phyloP scores from a whole-genome alignment of 37 sponge, comb jelly and placozoan species.

The Bolinopsis microptera region DNA sequence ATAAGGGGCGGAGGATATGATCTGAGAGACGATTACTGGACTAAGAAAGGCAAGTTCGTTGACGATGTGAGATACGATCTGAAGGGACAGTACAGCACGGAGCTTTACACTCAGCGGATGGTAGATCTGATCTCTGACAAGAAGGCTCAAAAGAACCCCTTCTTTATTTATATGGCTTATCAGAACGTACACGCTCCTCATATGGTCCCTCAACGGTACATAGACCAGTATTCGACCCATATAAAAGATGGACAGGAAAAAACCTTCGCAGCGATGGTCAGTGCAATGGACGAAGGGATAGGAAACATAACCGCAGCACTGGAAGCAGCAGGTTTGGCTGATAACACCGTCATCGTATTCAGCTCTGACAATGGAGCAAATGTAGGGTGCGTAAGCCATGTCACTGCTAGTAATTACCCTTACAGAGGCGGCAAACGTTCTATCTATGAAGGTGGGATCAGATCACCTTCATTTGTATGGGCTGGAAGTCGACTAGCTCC shows the following conservation, averaged over 20 bases:
- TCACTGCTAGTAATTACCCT: not conserved
- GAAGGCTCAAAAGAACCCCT: not conserved
- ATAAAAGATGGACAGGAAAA: not conserved
- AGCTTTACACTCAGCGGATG: not conserved
- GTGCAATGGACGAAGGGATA: slow-evolving; percentile 45
- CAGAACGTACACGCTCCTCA: slow-evolving; percentile 35
- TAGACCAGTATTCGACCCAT: slow-evolving; percentile 11
- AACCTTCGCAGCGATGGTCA: slow-evolving; percentile 25
- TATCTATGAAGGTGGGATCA: slow-evolving; percentile 26
- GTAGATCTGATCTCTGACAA: not conserved
- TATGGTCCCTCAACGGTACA: slow-evolving; percentile 23
- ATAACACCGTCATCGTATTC: slow-evolving; percentile 61
- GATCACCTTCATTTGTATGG: not conserved
- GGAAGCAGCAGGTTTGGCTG: slow-evolving; percentile 13
- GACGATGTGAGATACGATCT: slow-evolving; percentile 21
- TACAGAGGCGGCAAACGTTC: slow-evolving; percentile 2
- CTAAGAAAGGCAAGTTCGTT: not conserved
- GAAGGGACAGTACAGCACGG: slow-evolving; percentile 40
- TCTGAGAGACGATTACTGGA: slow-evolving; percentile 47
- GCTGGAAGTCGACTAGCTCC: not conserved
- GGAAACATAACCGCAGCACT: slow-evolving; percentile 21
- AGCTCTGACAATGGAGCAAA: slow-evolving; percentile 42
- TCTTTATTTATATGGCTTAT: slow-evolving; percentile 23
- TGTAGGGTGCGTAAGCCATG: not conserved
- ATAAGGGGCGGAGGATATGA: slow-evolving; percentile 39